phyloP scores from a whole-genome alignment of 2,113 vertebrate genomes.

The Eurypyga helias region DNA sequence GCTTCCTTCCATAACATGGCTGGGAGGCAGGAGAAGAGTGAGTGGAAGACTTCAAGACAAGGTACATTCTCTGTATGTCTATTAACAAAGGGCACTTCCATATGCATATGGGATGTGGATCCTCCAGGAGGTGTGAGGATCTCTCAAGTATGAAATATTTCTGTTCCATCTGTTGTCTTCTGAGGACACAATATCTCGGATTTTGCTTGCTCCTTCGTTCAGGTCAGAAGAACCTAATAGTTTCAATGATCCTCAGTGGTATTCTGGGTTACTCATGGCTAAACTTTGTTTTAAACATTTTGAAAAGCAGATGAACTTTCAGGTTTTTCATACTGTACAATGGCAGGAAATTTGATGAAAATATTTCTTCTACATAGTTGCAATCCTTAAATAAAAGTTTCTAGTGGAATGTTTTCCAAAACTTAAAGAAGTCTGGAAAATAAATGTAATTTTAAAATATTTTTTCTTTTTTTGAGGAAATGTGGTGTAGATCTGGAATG shows the following conservation, averaged over 20 bases:
- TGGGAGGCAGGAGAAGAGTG: not conserved
- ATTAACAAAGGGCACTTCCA: not conserved
- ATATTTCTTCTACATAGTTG: fast-evolving
- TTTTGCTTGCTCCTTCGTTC: not conserved
- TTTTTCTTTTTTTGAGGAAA: not conserved
- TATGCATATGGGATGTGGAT: fast-evolving
- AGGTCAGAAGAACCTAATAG: not conserved
- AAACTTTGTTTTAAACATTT: not conserved
- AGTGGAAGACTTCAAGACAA: not conserved
- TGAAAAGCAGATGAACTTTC: not conserved
- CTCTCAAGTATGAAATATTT: not conserved
- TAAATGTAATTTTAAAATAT: fast-evolving
- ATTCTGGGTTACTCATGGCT: not conserved
- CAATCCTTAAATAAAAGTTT: not conserved
- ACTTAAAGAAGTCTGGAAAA: not conserved
- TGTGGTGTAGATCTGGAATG: not conserved
- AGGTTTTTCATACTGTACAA: fast-evolving
- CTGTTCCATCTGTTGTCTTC: not conserved
- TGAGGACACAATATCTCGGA: not conserved
- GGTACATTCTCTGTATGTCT: not conserved
- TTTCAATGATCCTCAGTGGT: fast-evolving
- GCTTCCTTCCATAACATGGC: not conserved
- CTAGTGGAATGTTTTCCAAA: not conserved
- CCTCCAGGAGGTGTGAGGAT: not conserved
- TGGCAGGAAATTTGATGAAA: not conserved